phyloP scores from a whole-genome alignment of 30 jellyfish, hydroid and myxozoan species.

The Pelagia noctiluca region DNA sequence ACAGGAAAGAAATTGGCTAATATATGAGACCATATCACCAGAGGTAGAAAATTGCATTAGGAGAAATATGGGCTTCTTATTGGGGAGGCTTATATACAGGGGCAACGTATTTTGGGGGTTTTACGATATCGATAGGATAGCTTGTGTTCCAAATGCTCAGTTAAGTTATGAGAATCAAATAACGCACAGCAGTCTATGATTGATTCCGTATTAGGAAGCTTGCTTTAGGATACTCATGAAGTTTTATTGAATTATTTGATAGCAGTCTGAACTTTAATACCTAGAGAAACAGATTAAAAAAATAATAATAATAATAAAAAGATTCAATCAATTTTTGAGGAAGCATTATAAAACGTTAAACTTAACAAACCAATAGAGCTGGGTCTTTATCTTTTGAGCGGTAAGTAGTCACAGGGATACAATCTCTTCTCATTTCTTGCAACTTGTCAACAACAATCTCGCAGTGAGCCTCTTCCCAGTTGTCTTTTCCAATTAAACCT shows the following conservation, averaged over 20 bases:
- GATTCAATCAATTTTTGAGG: no score
- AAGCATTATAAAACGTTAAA: not conserved
- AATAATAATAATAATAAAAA: no score
- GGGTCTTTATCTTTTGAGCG: conserved; percentile 40
- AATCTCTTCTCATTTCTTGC: conserved; percentile 34
- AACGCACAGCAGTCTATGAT: conserved; percentile 5
- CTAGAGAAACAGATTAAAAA: no score
- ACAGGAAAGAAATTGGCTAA: conserved; percentile 28
- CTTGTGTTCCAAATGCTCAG: no score
- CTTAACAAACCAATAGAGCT: conserved; percentile 9
- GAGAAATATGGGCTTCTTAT: not conserved
- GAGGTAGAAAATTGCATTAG: no score
- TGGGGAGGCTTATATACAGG: conserved; percentile 5
- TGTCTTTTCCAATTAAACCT: conserved; percentile 56
- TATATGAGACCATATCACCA: no score
- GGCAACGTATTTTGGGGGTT: conserved; percentile 7
- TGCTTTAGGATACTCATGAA: no score
- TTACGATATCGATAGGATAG: not conserved
- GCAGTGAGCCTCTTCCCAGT: conserved; percentile 38
- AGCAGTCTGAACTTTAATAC: no score
- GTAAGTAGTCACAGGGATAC: conserved; percentile 1
- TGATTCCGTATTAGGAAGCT: conserved; percentile 14
- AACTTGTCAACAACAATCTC: conserved; percentile 38
- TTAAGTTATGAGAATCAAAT: no score
- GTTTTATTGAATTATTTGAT: no score